phyloP scores from a whole-genome alignment of 2,797 vertebrate genomes.

The Gymnoscopelus braueri region DNA sequence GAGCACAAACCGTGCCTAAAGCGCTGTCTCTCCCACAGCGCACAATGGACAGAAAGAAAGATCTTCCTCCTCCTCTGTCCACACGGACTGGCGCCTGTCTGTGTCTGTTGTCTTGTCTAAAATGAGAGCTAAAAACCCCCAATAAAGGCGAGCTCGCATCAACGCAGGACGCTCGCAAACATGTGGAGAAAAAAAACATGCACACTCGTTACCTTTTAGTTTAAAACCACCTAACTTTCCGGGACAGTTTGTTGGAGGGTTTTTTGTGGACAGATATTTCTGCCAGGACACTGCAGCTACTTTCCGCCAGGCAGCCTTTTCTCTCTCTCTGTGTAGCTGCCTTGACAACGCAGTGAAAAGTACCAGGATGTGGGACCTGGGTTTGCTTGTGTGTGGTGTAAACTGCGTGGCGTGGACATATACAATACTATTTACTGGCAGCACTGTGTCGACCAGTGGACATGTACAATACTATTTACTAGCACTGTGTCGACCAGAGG shows the following conservation, averaged over 20 bases:
- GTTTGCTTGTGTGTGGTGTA: conserved; percentile 17
- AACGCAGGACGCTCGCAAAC: conserved; percentile 30
- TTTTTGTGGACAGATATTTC: conserved; percentile 62
- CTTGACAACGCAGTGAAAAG: conserved; percentile 79
- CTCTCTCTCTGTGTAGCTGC: conserved; percentile 63
- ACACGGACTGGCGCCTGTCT: conserved; percentile 69
- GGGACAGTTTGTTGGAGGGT: conserved; percentile 71
- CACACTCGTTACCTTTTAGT: conserved; percentile 77
- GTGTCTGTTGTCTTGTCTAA: conserved; percentile 52
- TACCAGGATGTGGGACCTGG: conserved; percentile 83
- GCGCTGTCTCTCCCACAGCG: conserved; percentile 50
- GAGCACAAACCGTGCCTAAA: conserved; percentile 19
- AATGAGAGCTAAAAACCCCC: conserved; percentile 33
- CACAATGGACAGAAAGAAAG: conserved; percentile 79
- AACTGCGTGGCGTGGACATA: conserved; percentile 55
- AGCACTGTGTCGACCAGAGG: conserved; percentile 20
- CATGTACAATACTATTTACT: background rate
- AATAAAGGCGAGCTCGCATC: conserved; percentile 11
- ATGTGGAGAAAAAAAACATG: conserved; percentile 62
- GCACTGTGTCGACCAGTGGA: conserved; percentile 18
- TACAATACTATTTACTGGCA: conserved; percentile 4
- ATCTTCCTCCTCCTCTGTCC: conserved; percentile 74
- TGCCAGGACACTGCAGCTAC: conserved; percentile 76
- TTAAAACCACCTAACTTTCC: conserved; percentile 71
- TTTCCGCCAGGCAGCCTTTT: conserved; percentile 71